Evolutionary conservation across 1,140 invertebrate species (phyloP).

Genomic region (Chironomus striatipennis): DNA sequence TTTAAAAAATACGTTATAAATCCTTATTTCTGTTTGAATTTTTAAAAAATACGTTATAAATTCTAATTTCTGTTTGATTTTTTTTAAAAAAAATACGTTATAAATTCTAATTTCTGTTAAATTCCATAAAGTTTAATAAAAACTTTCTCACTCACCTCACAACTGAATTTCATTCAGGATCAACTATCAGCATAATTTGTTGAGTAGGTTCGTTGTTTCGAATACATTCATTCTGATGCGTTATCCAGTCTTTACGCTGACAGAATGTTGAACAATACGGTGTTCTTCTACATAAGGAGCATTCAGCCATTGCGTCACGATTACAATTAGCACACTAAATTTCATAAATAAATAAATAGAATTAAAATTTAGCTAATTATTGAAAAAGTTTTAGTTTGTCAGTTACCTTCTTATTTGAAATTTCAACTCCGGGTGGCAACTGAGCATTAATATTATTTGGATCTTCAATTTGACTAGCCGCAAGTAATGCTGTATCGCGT

Average conservation of each 20-base stretch:
- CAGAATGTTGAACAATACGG: conserved; percentile 82
- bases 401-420: conserved; percentile 39
- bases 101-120: background rate
- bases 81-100: too few species aligned
- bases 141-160: background rate
- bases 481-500: conserved; percentile 56
- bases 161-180: conserved; percentile 30
- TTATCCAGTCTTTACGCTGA: conserved; percentile 77
- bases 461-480: conserved; percentile 49
- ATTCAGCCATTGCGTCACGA: conserved; percentile 73
- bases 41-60: too few species aligned
- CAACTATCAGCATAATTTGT: conserved; percentile 59
- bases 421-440: conserved; percentile 37
- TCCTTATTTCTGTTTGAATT: too few species aligned
- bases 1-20: too few species aligned
- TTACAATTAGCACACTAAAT: conserved; percentile 78
- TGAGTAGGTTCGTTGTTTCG: conserved; percentile 43
- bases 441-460: conserved; percentile 37
- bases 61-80: too few species aligned
- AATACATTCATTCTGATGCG: conserved; percentile 76
- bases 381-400: too few species aligned
- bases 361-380: background rate
- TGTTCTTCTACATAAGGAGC: conserved; percentile 71
- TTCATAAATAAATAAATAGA: conserved; percentile 28
- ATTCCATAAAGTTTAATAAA: background rate